Evolutionary conservation across 1,140 invertebrate genomes (phyloP).

Genomic region (Drosophila melanica): DNA sequence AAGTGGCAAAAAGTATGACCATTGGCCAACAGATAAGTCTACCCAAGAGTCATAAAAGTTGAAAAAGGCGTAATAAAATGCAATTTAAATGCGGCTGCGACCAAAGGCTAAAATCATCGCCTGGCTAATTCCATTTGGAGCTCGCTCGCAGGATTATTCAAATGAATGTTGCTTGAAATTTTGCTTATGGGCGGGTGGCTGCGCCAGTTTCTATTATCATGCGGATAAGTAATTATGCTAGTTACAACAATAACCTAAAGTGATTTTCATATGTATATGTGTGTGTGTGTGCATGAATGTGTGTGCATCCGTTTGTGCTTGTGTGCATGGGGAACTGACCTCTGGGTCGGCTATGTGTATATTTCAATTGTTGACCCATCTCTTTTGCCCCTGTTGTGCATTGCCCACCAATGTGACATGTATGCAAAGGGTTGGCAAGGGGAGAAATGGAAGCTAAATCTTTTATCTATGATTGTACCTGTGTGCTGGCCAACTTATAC

Average conservation of each 20-base stretch:
- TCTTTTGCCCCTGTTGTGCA: slow-evolving; percentile 16
- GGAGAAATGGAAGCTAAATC: background rate
- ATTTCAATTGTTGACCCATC: slow-evolving; percentile 33
- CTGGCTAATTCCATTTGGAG: slow-evolving; percentile 31
- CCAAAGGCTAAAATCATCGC: slow-evolving; percentile 5
- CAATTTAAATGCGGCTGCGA: slow-evolving; percentile 10
- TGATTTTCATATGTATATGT: slow-evolving; percentile 59
- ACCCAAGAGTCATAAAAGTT: slow-evolving; percentile 16
- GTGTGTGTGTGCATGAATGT: slow-evolving; percentile 5
- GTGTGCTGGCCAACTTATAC: slow-evolving; percentile 13
- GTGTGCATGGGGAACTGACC: background rate
- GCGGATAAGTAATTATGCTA: slow-evolving; percentile 73
- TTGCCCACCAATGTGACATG: slow-evolving; percentile 22
- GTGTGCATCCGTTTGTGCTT: background rate
- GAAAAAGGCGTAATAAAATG: slow-evolving; percentile 34
- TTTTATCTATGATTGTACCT: background rate
- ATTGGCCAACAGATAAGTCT: background rate
- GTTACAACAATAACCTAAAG: slow-evolving; percentile 67
- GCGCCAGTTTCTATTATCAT: slow-evolving; percentile 61
- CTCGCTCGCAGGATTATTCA: slow-evolving; percentile 57
- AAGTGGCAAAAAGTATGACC: no score
- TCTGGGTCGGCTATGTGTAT: slow-evolving; percentile 3
- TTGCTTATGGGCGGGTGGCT: slow-evolving; percentile 4
- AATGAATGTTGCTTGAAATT: slow-evolving; percentile 48
- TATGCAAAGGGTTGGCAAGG: no score